Evolutionary conservation across 1,140 invertebrate genomes (phyloP), one percentile per base, ranked within the genome.

Genomic region (Euura saliciscinereae): DNA sequence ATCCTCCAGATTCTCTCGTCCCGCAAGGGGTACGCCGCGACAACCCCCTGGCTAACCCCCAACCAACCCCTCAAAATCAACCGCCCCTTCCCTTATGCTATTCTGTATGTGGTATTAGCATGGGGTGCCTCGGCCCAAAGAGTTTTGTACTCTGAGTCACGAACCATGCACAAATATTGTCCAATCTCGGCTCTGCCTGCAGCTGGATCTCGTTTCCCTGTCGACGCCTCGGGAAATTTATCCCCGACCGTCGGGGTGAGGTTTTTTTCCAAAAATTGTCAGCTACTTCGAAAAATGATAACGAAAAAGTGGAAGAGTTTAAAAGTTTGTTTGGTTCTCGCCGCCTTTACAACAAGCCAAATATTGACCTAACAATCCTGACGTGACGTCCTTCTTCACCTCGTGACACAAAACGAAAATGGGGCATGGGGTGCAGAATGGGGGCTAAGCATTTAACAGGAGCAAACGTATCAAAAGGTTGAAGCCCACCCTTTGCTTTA

Each of bases 61-160:
- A 84, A 85, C 85, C 86, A 87, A 86, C 86, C 85, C 86, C 86
- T 88, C 85, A 87, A 88, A 88, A 88, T 86, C 86, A 88, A 87
- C 86, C 86, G 78, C 78, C 78, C 79, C 78, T 78, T 79, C 73
- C 76, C 72, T 75, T 78, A 59, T 59, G 51, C 51, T 59, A 59
- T 59, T 59, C 51, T 59, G 51, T 59, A 59, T 59, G 51, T n/a
- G 51, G 51, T 59, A 59, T 59, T 59, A 59, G 51, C 51, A 59
- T 59, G 51, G 51, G 51, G 51, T 59, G 51, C 51, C 51, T 6
- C 51, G 13, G 51, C 51, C 51, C 51, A 59, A 51, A 59, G 51
- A 59, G 51, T 59, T 59, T 59, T 4, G 8, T 59, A 3, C 51
- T 59, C 51, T 59, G 51, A 59, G 51, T 59, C 51, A 59, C 51